phyloP scores from a whole-genome alignment of 2,113 vertebrate genomes.

The Nesospiza acunhae region DNA sequence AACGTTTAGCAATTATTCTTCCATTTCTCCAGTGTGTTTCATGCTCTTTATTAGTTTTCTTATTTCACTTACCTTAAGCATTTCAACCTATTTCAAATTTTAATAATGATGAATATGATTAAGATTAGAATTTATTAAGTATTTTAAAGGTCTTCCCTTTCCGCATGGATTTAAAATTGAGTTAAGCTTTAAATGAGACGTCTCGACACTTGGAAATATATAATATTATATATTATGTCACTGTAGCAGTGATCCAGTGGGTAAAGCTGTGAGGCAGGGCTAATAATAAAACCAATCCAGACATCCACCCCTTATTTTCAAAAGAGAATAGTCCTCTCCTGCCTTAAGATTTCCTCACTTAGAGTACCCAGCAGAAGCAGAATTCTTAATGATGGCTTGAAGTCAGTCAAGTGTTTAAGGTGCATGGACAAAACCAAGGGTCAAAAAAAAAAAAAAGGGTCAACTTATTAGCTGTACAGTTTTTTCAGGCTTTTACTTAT shows the following conservation, averaged over 20 bases:
- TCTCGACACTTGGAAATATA: neutral
- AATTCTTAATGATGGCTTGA: neutral
- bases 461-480: neutral
- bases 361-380: neutral
- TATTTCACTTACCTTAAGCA: conserved; percentile 49
- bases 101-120: conserved; percentile 55
- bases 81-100: conserved; percentile 56
- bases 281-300: neutral
- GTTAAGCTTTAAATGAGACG: conserved; percentile 19
- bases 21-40: conserved; percentile 36
- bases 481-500: neutral
- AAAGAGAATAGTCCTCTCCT: neutral
- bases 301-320: neutral
- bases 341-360: neutral
- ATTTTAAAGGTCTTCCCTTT: conserved; percentile 39
- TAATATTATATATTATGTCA: neutral
- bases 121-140: conserved; percentile 54
- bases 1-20: conserved; percentile 54
- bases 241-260: neutral
- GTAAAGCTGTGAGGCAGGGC: neutral
- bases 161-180: conserved; percentile 43
- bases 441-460: neutral
- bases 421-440: neutral
- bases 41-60: conserved; percentile 45
- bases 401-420: neutral